These are phyloP conservation scores for Drosophila tanythrix DNA, from an alignment of 2,888 invertebrate species.

Conservation along the genomic window DNA sequence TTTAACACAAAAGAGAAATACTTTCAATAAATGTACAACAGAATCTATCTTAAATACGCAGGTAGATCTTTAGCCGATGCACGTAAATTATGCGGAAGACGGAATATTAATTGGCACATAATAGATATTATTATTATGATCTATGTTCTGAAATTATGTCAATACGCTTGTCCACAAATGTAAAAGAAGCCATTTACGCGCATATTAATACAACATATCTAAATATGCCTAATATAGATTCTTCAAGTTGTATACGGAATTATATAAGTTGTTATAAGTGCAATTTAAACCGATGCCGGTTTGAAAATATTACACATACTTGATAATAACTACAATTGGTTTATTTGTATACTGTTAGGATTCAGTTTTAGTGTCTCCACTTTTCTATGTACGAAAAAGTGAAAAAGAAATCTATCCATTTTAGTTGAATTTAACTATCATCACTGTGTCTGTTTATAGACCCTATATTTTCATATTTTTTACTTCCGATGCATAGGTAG, in stretches of 20 bases:
- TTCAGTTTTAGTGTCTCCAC: neutral
- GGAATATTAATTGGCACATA: neutral
- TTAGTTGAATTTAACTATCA: neutral
- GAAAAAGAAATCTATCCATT: neutral
- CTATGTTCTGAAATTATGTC: neutral
- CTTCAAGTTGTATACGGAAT: neutral
- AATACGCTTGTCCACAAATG: neutral
- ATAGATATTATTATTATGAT: too few species aligned
- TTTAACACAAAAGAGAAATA: neutral
- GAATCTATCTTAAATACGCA: neutral
- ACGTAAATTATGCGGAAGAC: too few species aligned
- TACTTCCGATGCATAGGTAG: neutral
- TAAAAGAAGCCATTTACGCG: neutral
- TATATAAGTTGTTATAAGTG: neutral
- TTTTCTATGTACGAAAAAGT: neutral
- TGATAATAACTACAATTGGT: neutral
- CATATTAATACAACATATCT: neutral
- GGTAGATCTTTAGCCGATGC: neutral
- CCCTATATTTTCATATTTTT: neutral
- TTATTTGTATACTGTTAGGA: neutral
- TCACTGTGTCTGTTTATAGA: neutral
- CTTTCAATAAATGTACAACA: neutral
- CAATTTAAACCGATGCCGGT: neutral
- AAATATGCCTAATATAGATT: neutral
- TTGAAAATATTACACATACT: neutral